Evolutionary conservation across 1,140 invertebrate genomes (phyloP), one percentile per base, ranked within the genome.

Genomic region (Cydia strobilella): DNA sequence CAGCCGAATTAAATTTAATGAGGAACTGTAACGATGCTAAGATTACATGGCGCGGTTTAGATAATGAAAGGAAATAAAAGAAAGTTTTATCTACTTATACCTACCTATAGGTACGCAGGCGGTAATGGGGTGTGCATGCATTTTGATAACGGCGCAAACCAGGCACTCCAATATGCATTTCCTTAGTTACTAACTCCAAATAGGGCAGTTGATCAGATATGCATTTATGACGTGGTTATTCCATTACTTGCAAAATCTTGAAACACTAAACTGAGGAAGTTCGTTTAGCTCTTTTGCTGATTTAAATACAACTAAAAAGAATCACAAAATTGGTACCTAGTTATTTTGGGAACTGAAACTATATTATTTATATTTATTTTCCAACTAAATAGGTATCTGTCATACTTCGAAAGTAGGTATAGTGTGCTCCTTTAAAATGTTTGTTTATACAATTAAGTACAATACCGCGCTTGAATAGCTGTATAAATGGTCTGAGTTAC

Each of bases 1-100:
- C 72, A 75, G 73, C 78, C 76, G 79, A 84, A 85, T 86, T 83
- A 84, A 83, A 81, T 76, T 84, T 85, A 88, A 88, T 89, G 82
- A 87, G 82, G 63, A 79, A 84, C 87, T 85, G 80, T 87, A 87
- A 86, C 86, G 80, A 81, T 78, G 80, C 72, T 76, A 75, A 82
- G 79, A 88, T 85, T 88, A 87, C 82, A 82, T 78, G 81, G 73
- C 65, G 77, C 73, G 74, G 59, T 81, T 80, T 77, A 78, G 82
- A 82, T 83, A 84, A 81, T 86, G 80, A 79, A 84, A 81, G 73
- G 75, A 77, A 69, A 20, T 31, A 80, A 86, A 82, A 73, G 76
- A 78, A 69, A 69, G 65, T 39, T 35, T 69, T n/a, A 66, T 66
- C 13, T 66, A 66, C 25, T 13, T 42, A 5, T 18, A 18, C n/a